These are phyloP conservation scores for Protobothrops mucrosquamatus DNA, from an alignment of 2,113 vertebrate genomes.

Conservation along the genomic window DNA sequence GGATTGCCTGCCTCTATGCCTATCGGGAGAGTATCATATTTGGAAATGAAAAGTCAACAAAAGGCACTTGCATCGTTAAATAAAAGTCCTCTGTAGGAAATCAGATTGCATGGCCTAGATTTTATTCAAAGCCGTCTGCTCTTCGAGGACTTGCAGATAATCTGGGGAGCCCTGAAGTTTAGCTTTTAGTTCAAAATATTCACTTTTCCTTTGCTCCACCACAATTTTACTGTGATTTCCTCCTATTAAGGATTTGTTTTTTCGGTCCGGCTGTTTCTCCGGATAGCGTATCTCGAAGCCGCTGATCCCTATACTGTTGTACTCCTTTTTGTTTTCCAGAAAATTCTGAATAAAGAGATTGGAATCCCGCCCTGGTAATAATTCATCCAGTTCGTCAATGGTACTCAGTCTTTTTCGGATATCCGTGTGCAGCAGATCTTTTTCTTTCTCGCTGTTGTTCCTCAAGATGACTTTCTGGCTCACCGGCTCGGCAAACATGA, in stretches of 20 bases:
- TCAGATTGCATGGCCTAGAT: slow-evolving; percentile 76
- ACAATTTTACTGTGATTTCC: slow-evolving; percentile 98
- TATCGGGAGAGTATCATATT: slow-evolving; percentile 87
- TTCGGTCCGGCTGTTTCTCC: slow-evolving; percentile 95
- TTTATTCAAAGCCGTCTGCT: slow-evolving; percentile 96
- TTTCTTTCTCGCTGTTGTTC: slow-evolving; percentile 87
- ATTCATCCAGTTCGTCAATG: slow-evolving; percentile 96
- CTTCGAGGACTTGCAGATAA: slow-evolving; percentile 98
- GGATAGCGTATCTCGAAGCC: slow-evolving; percentile 97
- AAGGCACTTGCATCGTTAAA: slow-evolving; percentile 97
- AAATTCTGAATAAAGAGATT: slow-evolving; percentile 97
- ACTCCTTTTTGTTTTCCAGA: slow-evolving; percentile 93
- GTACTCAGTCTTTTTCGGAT: slow-evolving; percentile 94
- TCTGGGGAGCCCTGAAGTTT: slow-evolving; percentile 97
- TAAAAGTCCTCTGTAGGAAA: slow-evolving; percentile 75
- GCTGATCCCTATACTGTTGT: slow-evolving; percentile 96
- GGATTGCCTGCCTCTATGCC: slow-evolving; percentile 85
- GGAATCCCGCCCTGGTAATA: slow-evolving; percentile 91
- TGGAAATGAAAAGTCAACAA: slow-evolving; percentile 86
- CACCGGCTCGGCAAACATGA: slow-evolving; percentile 87
- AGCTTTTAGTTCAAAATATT: slow-evolving; percentile 98
- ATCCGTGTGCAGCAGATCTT: slow-evolving; percentile 85
- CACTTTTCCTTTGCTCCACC: slow-evolving; percentile 96
- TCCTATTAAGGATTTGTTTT: slow-evolving; percentile 93
- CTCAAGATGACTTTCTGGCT: slow-evolving; percentile 90